Percentiles rank a stretch among this genome's conserved stretches.
These are phyloP conservation scores for Silurus glanis DNA, from an alignment of 2,113 vertebrate genomes.

Conservation along the genomic window DNA sequence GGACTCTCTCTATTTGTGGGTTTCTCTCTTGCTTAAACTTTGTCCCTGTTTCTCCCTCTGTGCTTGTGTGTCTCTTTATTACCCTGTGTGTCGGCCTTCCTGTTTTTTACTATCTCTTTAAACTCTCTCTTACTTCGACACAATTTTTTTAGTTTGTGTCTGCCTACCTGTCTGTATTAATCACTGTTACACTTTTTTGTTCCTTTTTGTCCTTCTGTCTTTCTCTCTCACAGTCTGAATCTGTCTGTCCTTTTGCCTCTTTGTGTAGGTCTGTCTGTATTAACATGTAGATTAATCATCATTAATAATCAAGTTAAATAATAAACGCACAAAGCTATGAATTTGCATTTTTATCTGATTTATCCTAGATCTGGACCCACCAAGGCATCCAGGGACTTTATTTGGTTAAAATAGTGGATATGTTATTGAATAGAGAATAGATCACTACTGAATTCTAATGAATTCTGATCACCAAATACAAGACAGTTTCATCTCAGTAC, in stretches of 20 bases:
- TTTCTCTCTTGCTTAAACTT: neutral
- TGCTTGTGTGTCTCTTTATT: too few species aligned
- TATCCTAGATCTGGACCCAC: neutral
- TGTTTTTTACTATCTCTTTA: too few species aligned
- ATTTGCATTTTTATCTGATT: neutral
- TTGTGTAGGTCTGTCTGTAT: neutral
- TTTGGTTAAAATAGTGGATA: neutral
- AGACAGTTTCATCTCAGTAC: neutral
- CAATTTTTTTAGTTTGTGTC: neutral
- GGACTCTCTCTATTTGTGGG: neutral
- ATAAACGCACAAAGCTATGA: neutral
- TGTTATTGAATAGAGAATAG: neutral
- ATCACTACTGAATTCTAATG: neutral
- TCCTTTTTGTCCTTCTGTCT: neutral
- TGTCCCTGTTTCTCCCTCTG: too few species aligned
- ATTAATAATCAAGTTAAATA: neutral
- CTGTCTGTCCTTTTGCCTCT: neutral
- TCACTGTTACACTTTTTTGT: neutral
- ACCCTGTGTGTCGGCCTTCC: too few species aligned
- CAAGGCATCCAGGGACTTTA: neutral
- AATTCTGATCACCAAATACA: neutral
- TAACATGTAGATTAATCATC: neutral
- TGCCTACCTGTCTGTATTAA: neutral
- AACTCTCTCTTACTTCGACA: neutral
- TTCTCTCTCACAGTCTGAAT: neutral